A percentile compares a stretch with the other conserved stretches of the same genome.
Evolutionary conservation across 2,888 invertebrate genomes (phyloP).

Genomic region (Papilio protenor): DNA sequence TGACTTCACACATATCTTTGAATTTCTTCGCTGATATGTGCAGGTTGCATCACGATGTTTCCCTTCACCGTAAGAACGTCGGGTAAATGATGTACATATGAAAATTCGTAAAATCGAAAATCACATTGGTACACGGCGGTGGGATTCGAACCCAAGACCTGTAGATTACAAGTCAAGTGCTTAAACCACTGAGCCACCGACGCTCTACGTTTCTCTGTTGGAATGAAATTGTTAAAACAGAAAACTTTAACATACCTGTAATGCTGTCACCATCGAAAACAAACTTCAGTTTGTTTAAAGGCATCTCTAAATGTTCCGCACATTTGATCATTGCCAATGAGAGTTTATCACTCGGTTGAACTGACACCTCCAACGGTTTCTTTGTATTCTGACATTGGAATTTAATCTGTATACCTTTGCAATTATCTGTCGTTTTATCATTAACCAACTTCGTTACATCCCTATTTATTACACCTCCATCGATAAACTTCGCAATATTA

Average conservation of each 20-base stretch:
- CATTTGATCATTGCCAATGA: constrained; percentile 73
- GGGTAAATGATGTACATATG: too few species aligned
- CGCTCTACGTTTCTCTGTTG: too few species aligned
- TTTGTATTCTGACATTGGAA: constrained; percentile 76
- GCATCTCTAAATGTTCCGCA: constrained; percentile 73
- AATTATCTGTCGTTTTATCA: constrained; percentile 37
- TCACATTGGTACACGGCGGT: too few species aligned
- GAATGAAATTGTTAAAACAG: background rate
- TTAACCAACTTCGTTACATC: constrained; percentile 56
- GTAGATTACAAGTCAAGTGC: too few species aligned
- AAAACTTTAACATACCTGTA: constrained; percentile 55
- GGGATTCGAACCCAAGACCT: too few species aligned
- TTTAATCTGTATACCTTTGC: constrained; percentile 67
- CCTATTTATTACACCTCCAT: constrained; percentile 72
- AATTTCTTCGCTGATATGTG: too few species aligned
- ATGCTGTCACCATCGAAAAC: constrained; percentile 83
- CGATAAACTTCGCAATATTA: constrained; percentile 75
- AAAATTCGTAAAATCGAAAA: too few species aligned
- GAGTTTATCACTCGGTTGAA: constrained; percentile 67
- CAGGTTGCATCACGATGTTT: too few species aligned
- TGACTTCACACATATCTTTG: too few species aligned
- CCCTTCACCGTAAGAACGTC: too few species aligned
- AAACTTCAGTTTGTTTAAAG: constrained; percentile 72
- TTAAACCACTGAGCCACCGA: too few species aligned
- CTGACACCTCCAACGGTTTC: constrained; percentile 62